phyloP scores from a whole-genome alignment of 1,140 invertebrate species.

The Pseudachorutes palmiensis region DNA sequence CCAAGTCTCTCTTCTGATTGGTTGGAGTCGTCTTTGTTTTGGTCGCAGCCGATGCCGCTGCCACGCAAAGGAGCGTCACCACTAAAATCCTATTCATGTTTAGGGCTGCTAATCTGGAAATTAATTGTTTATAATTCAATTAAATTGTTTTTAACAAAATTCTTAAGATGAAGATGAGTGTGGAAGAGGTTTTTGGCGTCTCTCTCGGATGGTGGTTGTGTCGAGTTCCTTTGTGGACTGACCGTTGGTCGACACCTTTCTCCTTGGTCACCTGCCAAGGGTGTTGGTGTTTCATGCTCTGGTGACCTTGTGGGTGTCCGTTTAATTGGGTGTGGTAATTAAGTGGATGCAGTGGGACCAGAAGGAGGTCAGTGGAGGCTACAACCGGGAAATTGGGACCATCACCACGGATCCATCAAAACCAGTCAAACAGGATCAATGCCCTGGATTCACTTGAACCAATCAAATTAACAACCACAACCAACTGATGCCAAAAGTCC shows the following conservation, averaged over 20 bases:
- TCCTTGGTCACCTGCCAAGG: neutral
- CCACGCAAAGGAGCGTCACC: conserved; percentile 35
- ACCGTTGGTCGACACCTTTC: too few relatives aligned
- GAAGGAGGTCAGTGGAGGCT: neutral
- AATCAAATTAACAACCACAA: neutral
- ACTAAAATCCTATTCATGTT: conserved; percentile 38
- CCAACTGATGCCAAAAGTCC: too few relatives aligned
- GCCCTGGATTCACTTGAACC: too few relatives aligned
- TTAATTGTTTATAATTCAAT: neutral
- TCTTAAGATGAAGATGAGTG: too few relatives aligned
- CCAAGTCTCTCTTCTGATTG: conserved; percentile 27
- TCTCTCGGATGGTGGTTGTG: too few relatives aligned
- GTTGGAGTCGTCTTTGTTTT: conserved; percentile 30
- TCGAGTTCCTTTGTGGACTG: too few relatives aligned
- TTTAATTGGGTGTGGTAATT: neutral
- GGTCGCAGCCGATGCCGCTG: conserved; percentile 35
- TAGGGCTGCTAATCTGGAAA: conserved; percentile 2
- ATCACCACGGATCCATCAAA: neutral
- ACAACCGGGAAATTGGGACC: neutral
- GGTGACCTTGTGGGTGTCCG: neutral
- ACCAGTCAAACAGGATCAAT: neutral
- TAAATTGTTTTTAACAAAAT: neutral
- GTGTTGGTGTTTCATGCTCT: neutral
- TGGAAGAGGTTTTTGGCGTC: too few relatives aligned
- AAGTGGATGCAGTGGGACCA: neutral